Percentiles rank a stretch among this genome's conserved stretches.
These are phyloP conservation scores for Catamblyrhynchus diadema DNA, from an alignment of 2,797 vertebrate species.

Conservation along the genomic window DNA sequence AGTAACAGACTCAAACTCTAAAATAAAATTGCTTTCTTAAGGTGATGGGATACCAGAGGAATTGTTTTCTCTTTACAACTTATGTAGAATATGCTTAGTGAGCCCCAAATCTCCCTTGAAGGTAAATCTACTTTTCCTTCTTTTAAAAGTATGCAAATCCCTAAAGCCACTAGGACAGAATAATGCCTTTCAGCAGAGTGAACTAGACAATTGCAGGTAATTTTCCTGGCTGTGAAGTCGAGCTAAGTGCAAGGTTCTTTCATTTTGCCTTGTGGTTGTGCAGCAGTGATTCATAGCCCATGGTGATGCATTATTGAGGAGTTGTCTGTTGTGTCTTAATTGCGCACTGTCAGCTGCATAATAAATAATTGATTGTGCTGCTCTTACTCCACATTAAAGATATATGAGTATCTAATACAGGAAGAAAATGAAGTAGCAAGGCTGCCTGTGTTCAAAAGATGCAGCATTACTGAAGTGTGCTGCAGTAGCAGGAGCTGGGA, in stretches of 20 bases:
- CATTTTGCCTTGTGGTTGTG: conserved; percentile 5
- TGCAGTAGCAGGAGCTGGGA: background rate
- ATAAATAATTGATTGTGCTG: conserved; percentile 65
- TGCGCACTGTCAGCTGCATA: conserved; percentile 24
- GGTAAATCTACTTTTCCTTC: background rate
- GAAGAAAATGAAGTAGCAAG: conserved; percentile 16
- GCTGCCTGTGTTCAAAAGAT: background rate
- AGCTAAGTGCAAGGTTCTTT: conserved; percentile 30
- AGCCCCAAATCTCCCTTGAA: background rate
- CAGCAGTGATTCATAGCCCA: background rate
- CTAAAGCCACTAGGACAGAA: background rate
- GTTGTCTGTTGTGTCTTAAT: conserved; percentile 55
- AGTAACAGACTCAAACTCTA: background rate
- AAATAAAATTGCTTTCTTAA: background rate
- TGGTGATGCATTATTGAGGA: conserved; percentile 59
- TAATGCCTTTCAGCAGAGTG: background rate
- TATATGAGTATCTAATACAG: conserved; percentile 56
- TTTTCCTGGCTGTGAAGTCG: conserved; percentile 54
- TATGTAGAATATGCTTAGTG: background rate
- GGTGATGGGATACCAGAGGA: background rate
- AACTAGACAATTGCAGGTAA: conserved; percentile 25
- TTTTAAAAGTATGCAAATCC: conserved; percentile 27
- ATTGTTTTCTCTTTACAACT: background rate
- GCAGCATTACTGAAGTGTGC: background rate
- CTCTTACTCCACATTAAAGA: conserved; percentile 62